Percentiles rank a stretch among this genome's conserved stretches.
These are phyloP conservation scores for Sternotherus odoratus DNA, from an alignment of 2,797 vertebrate species.

Conservation along the genomic window DNA sequence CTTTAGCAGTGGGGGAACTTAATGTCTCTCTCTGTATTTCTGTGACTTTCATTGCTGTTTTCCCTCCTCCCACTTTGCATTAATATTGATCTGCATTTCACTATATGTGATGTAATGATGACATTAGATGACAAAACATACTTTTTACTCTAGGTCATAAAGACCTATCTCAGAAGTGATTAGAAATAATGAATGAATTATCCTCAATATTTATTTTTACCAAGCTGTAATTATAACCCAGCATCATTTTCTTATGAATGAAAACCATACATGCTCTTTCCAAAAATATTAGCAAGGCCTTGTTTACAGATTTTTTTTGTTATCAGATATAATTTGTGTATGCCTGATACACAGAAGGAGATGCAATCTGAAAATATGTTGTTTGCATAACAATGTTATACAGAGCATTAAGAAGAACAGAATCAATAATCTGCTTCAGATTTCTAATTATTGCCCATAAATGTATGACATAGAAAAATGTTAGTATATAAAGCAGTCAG, in stretches of 20 bases:
- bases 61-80: conserved; percentile 25
- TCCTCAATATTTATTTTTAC: conserved; percentile 23
- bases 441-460: neutral
- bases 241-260: neutral
- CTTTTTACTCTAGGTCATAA: conserved; percentile 38
- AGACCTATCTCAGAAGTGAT: neutral
- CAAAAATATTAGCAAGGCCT: neutral
- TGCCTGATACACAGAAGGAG: neutral
- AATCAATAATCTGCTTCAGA: neutral
- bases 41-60: conserved; percentile 50
- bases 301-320: neutral
- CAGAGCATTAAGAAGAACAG: neutral
- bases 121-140: conserved; percentile 24
- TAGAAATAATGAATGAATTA: conserved; percentile 13
- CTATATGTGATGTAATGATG: conserved; percentile 8
- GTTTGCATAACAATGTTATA: conserved; percentile 3
- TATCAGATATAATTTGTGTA: neutral
- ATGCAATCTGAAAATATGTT: neutral
- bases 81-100: conserved; percentile 55
- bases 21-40: conserved; percentile 23
- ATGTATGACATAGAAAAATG: neutral
- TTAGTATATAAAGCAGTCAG: neutral
- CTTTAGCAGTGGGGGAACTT: conserved; percentile 20
- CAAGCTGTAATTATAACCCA: conserved; percentile 7
- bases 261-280: neutral